Evolutionary conservation across 2,797 vertebrate species (phyloP).

Genomic region (Glossophaga mutica): DNA sequence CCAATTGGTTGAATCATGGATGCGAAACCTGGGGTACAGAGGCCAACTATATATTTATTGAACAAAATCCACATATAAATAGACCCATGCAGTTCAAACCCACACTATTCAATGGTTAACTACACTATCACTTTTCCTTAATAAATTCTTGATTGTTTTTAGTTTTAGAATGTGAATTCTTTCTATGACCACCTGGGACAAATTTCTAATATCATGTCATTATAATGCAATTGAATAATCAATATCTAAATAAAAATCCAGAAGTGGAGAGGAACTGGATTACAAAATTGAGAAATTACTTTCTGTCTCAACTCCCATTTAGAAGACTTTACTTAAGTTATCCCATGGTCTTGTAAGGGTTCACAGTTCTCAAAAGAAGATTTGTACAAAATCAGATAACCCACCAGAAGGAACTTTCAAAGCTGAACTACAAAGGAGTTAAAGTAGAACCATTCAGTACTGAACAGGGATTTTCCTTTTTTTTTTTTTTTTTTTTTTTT

Average conservation of each 20-base stretch:
- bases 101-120: background rate
- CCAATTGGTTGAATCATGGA: background rate
- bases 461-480: background rate
- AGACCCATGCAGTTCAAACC: background rate
- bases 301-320: background rate
- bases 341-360: background rate
- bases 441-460: background rate
- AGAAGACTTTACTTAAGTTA: background rate
- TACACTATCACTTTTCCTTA: background rate
- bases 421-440: background rate
- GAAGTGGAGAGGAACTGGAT: background rate
- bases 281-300: background rate
- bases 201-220: background rate
- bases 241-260: background rate
- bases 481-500: background rate
- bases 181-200: background rate
- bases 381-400: background rate
- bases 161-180: constrained; percentile 36
- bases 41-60: background rate
- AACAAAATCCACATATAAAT: background rate
- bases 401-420: constrained; percentile 7
- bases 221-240: background rate
- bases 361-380: background rate
- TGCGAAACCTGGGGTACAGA: background rate
- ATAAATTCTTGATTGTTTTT: constrained; percentile 2